Evolutionary conservation across 2,888 invertebrate species (phyloP).

Genomic region (Rhogogaster chlorosoma): DNA sequence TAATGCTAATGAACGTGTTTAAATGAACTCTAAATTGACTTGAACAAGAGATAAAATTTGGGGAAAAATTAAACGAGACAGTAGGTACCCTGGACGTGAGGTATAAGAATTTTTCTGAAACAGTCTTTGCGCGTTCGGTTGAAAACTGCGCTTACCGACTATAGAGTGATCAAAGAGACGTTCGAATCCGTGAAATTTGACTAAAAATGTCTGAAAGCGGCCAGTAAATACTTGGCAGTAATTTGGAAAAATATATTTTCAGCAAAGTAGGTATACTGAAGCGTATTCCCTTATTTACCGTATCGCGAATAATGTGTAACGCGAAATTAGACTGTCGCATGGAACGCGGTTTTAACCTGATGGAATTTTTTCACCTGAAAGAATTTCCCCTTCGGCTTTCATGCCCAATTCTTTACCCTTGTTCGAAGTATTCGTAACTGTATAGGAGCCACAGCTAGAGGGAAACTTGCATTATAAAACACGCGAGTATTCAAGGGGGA

Average conservation of each 20-base stretch:
- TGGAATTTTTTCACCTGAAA: background rate
- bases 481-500: background rate
- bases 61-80: background rate
- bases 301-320: background rate
- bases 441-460: background rate
- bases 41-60: background rate
- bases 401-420: background rate
- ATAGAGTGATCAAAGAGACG: too few relatives aligned
- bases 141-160: too few relatives aligned
- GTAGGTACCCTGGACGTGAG: too few relatives aligned
- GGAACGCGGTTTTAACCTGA: background rate
- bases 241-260: too few relatives aligned
- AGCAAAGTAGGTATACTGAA: too few relatives aligned
- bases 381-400: background rate
- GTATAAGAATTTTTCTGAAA: too few relatives aligned
- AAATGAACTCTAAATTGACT: background rate
- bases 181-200: too few relatives aligned
- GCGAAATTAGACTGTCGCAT: background rate
- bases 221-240: too few relatives aligned
- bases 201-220: too few relatives aligned
- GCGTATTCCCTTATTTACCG: too few relatives aligned
- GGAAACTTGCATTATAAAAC: background rate
- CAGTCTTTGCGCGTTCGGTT: too few relatives aligned
- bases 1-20: background rate
- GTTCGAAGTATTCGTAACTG: background rate